Evolutionary conservation across 1,140 invertebrate genomes (phyloP).

Genomic region (Drosophila sturtevanti): DNA sequence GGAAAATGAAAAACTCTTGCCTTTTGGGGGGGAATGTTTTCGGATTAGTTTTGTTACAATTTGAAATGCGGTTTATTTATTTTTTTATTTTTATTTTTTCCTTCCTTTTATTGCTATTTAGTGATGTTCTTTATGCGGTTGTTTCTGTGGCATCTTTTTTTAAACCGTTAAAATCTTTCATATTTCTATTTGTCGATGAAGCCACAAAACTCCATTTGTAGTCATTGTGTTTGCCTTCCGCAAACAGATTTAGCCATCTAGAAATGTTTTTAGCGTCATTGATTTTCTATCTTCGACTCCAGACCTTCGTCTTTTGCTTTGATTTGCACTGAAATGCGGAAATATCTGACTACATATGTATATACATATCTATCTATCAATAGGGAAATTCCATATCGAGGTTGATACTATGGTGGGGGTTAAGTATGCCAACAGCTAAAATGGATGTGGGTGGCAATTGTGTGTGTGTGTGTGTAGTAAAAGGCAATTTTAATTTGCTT

Average conservation of each 20-base stretch:
- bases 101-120: slow-evolving; percentile 2
- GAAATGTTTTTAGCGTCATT: slow-evolving; percentile 11
- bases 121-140: slow-evolving; percentile 33
- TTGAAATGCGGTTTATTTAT: slow-evolving; percentile 19
- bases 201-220: slow-evolving; percentile 43
- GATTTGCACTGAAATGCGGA: slow-evolving; percentile 44
- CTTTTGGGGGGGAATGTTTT: background rate
- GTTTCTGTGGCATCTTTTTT: background rate
- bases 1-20: too few relatives aligned
- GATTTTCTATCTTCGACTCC: slow-evolving; percentile 26
- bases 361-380: too few relatives aligned
- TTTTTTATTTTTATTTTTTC: background rate
- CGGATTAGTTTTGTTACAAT: background rate
- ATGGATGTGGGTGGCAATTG: slow-evolving; percentile 14
- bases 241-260: slow-evolving; percentile 44
- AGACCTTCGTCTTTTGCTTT: slow-evolving; percentile 21
- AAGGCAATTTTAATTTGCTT: slow-evolving; percentile 20
- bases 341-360: slow-evolving; percentile 29
- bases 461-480: too few relatives aligned
- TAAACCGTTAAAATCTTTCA: slow-evolving; percentile 22
- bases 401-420: slow-evolving; percentile 30
- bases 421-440: slow-evolving; percentile 40
- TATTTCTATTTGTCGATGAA: slow-evolving; percentile 21
- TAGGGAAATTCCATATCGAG: background rate
- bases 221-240: slow-evolving; percentile 43